Conservation (phyloP, 2,888 invertebrate species). For the Drosophila atripex region DNA sequence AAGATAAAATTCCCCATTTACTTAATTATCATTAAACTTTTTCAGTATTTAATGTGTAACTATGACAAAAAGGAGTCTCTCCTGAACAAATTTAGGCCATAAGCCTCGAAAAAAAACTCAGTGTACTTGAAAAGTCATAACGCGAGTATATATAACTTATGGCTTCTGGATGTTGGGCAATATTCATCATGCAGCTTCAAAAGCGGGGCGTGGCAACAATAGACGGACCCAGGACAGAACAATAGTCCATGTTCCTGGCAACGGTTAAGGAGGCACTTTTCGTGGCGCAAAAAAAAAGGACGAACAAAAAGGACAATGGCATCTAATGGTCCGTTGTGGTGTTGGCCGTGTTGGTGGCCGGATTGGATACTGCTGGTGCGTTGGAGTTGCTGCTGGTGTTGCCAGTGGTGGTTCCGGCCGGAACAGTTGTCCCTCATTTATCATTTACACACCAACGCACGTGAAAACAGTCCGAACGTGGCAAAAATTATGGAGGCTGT, state of each 20-base stretch:
- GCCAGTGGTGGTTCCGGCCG: conserved; percentile 47
- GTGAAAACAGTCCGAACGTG: conserved; percentile 49
- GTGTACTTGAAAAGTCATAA: conserved; percentile 5
- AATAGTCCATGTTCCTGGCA: conserved; percentile 27
- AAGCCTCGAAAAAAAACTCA: conserved; percentile 14
- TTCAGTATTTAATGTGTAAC: neutral
- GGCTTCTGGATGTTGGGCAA: conserved; percentile 38
- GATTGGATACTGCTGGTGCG: conserved; percentile 37
- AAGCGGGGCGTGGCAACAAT: conserved; percentile 33
- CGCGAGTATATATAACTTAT: conserved; percentile 28
- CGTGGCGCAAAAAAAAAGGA: conserved; percentile 20
- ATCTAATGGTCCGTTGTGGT: conserved; percentile 69
- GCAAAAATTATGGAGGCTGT: conserved; percentile 21
- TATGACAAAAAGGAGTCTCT: neutral
- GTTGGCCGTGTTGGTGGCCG: conserved; percentile 54
- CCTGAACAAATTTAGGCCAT: conserved; percentile 2
- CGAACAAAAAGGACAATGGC: conserved; percentile 57
- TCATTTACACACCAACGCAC: conserved; percentile 78
- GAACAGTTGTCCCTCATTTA: conserved; percentile 71
- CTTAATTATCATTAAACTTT: neutral
- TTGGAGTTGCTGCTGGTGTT: conserved; percentile 49
- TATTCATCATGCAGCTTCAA: conserved; percentile 39
- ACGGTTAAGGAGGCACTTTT: conserved; percentile 41
- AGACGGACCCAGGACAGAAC: conserved; percentile 32
- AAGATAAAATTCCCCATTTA: neutral